These are phyloP conservation scores for Orthosia gracilis DNA, from an alignment of 2,888 invertebrate genomes.

Conservation along the genomic window DNA sequence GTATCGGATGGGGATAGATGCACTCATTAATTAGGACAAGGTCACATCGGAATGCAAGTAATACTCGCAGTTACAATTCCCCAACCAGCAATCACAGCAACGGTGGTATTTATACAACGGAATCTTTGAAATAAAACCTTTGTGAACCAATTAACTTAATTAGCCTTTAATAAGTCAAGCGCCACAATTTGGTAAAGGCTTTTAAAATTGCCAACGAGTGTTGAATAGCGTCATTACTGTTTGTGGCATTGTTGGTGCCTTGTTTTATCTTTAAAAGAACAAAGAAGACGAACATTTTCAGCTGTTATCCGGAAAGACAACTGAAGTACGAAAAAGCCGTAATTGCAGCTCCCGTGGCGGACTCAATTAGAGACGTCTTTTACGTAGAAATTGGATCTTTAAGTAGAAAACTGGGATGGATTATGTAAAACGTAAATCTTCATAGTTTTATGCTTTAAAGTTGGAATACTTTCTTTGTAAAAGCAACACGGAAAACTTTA, in stretches of 20 bases:
- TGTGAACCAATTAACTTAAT: slow-evolving; percentile 49
- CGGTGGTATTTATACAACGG: slow-evolving; percentile 17
- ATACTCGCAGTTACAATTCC: slow-evolving; percentile 28
- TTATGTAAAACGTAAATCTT: not conserved
- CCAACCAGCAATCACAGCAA: slow-evolving; percentile 22
- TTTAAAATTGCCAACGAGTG: slow-evolving; percentile 39
- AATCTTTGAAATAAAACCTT: slow-evolving; percentile 37
- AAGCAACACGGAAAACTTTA: not conserved
- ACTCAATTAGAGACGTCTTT: slow-evolving; percentile 8
- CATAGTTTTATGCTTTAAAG: not conserved
- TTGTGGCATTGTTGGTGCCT: slow-evolving; percentile 24
- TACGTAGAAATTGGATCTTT: slow-evolving; percentile 7
- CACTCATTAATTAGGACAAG: slow-evolving; percentile 60
- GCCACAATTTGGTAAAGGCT: slow-evolving; percentile 45
- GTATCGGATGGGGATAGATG: slow-evolving; percentile 35
- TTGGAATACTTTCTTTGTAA: slow-evolving; percentile 1
- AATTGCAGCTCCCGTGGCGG: slow-evolving; percentile 18
- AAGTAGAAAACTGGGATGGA: not conserved
- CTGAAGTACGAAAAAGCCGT: slow-evolving; percentile 28
- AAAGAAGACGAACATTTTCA: slow-evolving; percentile 6
- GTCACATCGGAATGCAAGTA: slow-evolving; percentile 42
- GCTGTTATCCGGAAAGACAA: slow-evolving; percentile 31
- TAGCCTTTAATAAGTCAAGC: slow-evolving; percentile 47
- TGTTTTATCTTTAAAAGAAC: slow-evolving; percentile 18
- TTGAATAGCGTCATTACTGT: slow-evolving; percentile 48